Conservation (phyloP, 2,113 vertebrate genomes). For the Merops nubicus region DNA sequence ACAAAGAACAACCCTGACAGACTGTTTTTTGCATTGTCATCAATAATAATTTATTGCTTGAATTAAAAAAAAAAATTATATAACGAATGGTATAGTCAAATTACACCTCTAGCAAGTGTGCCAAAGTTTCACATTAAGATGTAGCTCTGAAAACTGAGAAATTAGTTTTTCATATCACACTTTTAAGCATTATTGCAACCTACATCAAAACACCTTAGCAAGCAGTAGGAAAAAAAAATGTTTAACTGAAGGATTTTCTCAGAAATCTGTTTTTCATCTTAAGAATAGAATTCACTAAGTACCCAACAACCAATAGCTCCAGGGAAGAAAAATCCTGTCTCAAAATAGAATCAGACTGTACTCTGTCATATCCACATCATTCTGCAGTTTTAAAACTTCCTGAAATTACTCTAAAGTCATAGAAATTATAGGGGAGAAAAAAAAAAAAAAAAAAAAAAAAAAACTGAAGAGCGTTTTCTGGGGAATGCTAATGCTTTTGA, state of each 20-base stretch:
- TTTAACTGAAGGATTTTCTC: background rate
- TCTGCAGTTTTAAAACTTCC: background rate
- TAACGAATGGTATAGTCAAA: background rate
- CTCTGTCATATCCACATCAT: background rate
- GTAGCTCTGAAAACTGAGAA: background rate
- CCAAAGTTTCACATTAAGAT: background rate
- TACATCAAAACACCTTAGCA: background rate
- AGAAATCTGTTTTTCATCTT: background rate
- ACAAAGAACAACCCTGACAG: background rate
- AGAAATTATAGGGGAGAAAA: too few species aligned
- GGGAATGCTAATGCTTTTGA: background rate
- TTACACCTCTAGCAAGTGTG: background rate
- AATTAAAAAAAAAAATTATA: rapidly evolving
- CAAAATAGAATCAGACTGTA: background rate
- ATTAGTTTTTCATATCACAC: background rate
- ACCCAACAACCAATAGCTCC: background rate
- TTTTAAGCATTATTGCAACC: background rate
- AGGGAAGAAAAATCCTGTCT: background rate
- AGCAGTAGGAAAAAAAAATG: background rate
- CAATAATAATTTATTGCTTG: background rate
- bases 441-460: rapidly evolving
- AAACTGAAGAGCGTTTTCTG: background rate
- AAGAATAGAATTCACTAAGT: background rate
- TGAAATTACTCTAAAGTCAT: background rate
- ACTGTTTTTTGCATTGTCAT: background rate